Evolutionary conservation across 2,888 invertebrate species (phyloP).

Genomic region (Glaucopsyche alexis): DNA sequence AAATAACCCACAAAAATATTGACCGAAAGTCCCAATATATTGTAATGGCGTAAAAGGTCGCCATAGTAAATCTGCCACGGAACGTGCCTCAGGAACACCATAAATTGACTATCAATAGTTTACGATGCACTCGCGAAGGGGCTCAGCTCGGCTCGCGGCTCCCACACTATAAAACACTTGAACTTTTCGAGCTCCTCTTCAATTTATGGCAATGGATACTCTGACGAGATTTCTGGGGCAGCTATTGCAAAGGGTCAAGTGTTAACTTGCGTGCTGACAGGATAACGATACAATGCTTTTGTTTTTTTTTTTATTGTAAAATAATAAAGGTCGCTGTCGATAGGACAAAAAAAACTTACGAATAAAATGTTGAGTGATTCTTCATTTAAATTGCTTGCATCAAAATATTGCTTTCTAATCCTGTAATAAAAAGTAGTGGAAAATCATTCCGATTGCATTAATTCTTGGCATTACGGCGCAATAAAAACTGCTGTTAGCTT

Average conservation of each 20-base stretch:
- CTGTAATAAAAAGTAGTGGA: no score
- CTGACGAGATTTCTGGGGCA: conserved; percentile 29
- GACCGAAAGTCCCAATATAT: conserved; percentile 38
- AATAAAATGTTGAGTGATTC: no score
- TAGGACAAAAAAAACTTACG: no score
- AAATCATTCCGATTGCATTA: no score
- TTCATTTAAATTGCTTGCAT: no score
- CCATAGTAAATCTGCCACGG: conserved; percentile 70
- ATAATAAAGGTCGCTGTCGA: no score
- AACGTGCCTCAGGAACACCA: conserved; percentile 69
- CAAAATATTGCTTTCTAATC: no score
- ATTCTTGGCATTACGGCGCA: no score
- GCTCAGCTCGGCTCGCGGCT: conserved; percentile 46
- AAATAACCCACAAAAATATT: not conserved
- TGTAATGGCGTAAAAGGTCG: conserved; percentile 62
- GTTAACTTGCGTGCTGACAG: conserved; percentile 12
- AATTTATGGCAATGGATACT: conserved; percentile 43
- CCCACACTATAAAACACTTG: conserved; percentile 51
- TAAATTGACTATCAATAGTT: conserved; percentile 75
- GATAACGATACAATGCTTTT: conserved; percentile 2
- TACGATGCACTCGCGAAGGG: conserved; percentile 68
- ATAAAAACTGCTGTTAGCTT: no score
- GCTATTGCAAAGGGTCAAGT: conserved; percentile 1
- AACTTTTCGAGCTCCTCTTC: conserved; percentile 43
- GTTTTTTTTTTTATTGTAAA: not conserved